Conservation (phyloP, 2,113 vertebrate species). For the Proterorhinus semilunaris region DNA sequence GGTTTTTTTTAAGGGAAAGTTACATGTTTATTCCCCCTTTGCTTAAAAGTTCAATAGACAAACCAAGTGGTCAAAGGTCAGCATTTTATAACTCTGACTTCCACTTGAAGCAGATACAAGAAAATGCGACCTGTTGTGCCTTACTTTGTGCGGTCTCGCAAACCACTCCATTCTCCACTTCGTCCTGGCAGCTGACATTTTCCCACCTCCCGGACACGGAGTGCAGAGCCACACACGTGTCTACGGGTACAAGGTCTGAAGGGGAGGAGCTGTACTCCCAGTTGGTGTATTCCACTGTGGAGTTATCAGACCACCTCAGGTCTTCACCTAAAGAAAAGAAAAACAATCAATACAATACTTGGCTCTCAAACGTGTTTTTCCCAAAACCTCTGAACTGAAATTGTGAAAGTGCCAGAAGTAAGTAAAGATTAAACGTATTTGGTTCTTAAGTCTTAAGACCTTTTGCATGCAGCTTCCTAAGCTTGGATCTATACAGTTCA, state of each 20-base stretch:
- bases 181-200: conserved; percentile 76
- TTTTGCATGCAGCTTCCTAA: background rate
- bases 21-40: no score
- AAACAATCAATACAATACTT: conserved; percentile 2
- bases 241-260: conserved; percentile 52
- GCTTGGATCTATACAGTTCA: background rate
- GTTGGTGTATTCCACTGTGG: conserved; percentile 76
- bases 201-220: conserved; percentile 80
- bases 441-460: background rate
- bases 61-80: no score
- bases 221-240: conserved; percentile 81
- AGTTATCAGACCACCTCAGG: conserved; percentile 80
- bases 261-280: conserved; percentile 69
- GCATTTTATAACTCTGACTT: no score
- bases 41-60: no score
- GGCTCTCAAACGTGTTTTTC: background rate
- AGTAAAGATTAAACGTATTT: background rate
- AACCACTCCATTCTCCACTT: conserved; percentile 76
- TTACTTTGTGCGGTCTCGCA: conserved; percentile 81
- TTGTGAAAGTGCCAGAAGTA: background rate
- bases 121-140: conserved; percentile 16
- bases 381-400: background rate
- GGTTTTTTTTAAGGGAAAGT: no score
- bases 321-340: conserved; percentile 69
- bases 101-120: no score